A percentile compares a stretch with the other conserved stretches of the same genome.
These are phyloP conservation scores for Chrysemys picta DNA, from an alignment of 2,113 vertebrate species.

Conservation along the genomic window DNA sequence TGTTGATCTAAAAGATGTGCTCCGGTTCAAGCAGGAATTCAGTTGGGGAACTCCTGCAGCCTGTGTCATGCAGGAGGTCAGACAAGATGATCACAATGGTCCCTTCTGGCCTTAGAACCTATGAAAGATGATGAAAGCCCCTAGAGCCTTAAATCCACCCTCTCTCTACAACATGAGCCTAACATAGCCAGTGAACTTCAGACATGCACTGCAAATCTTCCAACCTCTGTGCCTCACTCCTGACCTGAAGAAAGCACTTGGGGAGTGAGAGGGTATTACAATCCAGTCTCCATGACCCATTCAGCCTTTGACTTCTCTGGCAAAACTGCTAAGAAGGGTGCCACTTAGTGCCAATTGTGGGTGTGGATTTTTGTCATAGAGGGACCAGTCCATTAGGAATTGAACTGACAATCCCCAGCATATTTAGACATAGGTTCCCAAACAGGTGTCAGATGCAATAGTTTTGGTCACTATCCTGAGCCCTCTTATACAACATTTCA, in stretches of 20 bases:
- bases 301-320: background rate
- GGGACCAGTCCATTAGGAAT: too few relatives aligned
- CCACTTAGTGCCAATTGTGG: background rate
- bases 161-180: background rate
- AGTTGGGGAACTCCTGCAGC: background rate
- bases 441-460: fast-evolving
- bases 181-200: background rate
- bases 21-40: background rate
- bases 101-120: background rate
- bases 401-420: background rate
- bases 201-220: background rate
- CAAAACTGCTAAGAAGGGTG: background rate
- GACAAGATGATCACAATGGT: background rate
- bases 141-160: background rate
- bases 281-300: background rate
- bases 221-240: background rate
- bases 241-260: background rate
- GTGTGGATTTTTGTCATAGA: background rate
- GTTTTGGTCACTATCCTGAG: background rate
- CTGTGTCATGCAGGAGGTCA: background rate
- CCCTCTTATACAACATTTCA: background rate
- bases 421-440: background rate
- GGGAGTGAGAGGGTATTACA: background rate
- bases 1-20: background rate
- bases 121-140: background rate